Percentiles rank a stretch among this genome's conserved stretches.
Evolutionary conservation across 1,140 invertebrate genomes (phyloP).

Genomic region (Odontomachus brunneus): DNA sequence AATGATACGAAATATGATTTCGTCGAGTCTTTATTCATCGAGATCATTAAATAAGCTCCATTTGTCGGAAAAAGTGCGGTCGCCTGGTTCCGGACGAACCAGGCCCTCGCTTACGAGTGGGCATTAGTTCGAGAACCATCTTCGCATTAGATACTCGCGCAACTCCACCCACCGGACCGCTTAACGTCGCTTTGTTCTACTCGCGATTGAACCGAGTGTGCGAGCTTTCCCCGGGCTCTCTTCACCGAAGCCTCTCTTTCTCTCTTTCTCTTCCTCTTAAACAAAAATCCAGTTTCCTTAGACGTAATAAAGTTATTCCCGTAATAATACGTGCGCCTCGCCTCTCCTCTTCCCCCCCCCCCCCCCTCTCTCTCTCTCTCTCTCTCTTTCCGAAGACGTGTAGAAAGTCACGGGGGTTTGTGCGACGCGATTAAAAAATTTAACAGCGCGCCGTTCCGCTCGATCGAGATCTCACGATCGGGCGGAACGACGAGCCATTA

Average conservation of each 20-base stretch:
- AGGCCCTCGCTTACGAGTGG: neutral
- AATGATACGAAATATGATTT: neutral
- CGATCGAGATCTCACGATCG: conserved; percentile 35
- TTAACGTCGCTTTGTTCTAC: conserved; percentile 46
- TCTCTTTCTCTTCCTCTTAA: no score
- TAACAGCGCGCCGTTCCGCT: conserved; percentile 37
- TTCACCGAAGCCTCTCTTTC: neutral
- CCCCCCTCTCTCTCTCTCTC: no score
- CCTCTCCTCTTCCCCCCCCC: no score
- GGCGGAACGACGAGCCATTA: conserved; percentile 21
- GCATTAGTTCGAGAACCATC: conserved; percentile 30
- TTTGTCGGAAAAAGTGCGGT: neutral
- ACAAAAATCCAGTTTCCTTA: conserved; percentile 46
- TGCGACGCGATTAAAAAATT: conserved; percentile 26
- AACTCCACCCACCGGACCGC: conserved; percentile 45
- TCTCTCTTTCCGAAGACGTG: neutral
- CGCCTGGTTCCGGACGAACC: neutral
- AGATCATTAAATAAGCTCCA: neutral
- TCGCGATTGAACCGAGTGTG: conserved; percentile 21
- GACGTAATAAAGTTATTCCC: conserved; percentile 49
- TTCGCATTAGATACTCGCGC: neutral
- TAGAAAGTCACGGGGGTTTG: conserved; percentile 42
- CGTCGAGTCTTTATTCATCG: neutral
- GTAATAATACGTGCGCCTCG: conserved; percentile 44
- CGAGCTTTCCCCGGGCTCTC: conserved; percentile 42